phyloP scores from a whole-genome alignment of 2,888 invertebrate genomes.

The Metopia argyrocephala region DNA sequence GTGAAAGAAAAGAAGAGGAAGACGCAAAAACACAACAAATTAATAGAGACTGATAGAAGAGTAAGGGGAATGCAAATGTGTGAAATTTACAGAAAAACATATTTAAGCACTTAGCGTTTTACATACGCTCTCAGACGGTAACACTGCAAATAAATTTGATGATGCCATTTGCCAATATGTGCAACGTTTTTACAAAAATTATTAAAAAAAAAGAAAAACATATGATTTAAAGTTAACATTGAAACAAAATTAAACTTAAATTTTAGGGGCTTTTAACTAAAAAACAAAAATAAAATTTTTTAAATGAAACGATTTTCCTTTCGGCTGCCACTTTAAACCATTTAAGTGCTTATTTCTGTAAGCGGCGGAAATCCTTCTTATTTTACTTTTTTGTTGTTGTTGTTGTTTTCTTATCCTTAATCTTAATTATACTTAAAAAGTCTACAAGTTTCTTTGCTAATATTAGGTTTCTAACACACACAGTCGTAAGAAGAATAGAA shows the following conservation, averaged over 20 bases:
- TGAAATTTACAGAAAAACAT: conserved; percentile 68
- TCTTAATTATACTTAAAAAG: conserved; percentile 74
- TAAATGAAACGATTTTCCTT: conserved; percentile 33
- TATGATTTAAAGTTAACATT: too few relatives aligned
- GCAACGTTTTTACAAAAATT: conserved; percentile 34
- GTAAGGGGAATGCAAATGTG: background rate
- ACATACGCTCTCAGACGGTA: conserved; percentile 24
- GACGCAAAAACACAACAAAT: conserved; percentile 14
- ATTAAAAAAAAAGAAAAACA: conserved; percentile 11
- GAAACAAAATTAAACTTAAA: conserved; percentile 43
- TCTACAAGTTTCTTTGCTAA: conserved; percentile 64
- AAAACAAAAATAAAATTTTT: conserved; percentile 15
- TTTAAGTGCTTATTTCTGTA: conserved; percentile 66
- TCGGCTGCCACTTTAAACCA: conserved; percentile 52
- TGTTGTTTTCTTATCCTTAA: conserved; percentile 77
- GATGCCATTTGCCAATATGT: conserved; percentile 50
- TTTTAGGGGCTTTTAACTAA: background rate
- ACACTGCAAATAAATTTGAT: conserved; percentile 51
- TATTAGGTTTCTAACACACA: too few relatives aligned
- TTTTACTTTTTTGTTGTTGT: too few relatives aligned
- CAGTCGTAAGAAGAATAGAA: conserved; percentile 53
- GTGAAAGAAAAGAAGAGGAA: background rate
- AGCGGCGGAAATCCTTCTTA: conserved; percentile 75
- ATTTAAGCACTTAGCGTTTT: conserved; percentile 77
- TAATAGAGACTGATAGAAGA: conserved; percentile 39